Base-by-base conservation (phyloP, 2,113 vertebrate species). In the Protobothrops mucrosquamatus region DNA sequence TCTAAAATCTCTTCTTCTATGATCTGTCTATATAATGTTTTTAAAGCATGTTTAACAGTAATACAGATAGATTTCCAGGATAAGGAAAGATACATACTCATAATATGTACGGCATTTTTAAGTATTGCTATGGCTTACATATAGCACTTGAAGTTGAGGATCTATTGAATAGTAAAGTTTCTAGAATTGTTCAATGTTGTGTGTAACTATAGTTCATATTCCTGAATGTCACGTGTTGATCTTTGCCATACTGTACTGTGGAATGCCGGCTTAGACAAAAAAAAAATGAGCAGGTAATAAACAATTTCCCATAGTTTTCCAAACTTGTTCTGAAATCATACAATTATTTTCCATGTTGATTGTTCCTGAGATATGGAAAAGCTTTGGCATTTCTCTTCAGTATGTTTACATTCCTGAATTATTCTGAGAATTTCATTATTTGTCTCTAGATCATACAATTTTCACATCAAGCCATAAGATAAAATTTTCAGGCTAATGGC, bases 211-310 rank as follows among this genome's bases (percentile, higher is more conserved):
- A 93, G 64, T 74, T 89, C 22, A 18, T 69, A 8, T 74, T 92
- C n/a, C 57, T 69, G 6, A 69, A 22, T 88, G 91, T 46, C 59
- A 46, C n/a, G 43, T 48, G 4, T 91, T 59, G 0, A 55, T 64
- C 55, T 88, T 95, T 93, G 34, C 34, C 86, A 34, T 15, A 69
- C 2, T 91, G 88, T 92, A 46, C 5, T 59, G 85, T 34, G 85
- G 43, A 23, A 43, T 92, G 89, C 46, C 1, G 48, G 48, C 43
- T 94, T 93, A 92, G 93, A 89, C 91, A 90, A 46, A 92, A 90
- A 87, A 24, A 87, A 24, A 34, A 46, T 92, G 20, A 93, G 39
- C 46, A 95, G 24, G 46, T 92, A 86, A 57, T 54, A 24, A 0
- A 91, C 61, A 92, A 8, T 87, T 93, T 93, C 43, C 18, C 51